Conservation (phyloP, 2,888 invertebrate species). For the Bombylius major region DNA sequence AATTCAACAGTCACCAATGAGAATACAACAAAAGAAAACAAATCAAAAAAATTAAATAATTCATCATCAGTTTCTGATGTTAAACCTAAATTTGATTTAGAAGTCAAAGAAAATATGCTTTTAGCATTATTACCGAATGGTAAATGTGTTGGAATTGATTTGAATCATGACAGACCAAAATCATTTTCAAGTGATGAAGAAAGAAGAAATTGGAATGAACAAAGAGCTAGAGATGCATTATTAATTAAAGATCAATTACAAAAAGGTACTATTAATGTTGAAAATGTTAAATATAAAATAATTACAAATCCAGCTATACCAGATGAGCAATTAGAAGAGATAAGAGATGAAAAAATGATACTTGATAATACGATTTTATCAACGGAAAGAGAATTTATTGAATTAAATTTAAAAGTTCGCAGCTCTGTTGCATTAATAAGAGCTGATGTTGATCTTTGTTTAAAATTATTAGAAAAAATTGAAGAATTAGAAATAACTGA, state of each 20-base stretch:
- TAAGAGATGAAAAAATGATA: conserved; percentile 37
- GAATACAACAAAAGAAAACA: background rate
- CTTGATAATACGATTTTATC: conserved; percentile 4
- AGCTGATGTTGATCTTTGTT: conserved; percentile 60
- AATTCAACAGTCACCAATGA: background rate
- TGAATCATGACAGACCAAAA: conserved; percentile 48
- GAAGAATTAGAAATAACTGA: conserved; percentile 41
- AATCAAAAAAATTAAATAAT: background rate
- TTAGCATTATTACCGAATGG: conserved; percentile 49
- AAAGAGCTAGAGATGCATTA: conserved; percentile 47
- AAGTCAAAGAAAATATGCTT: conserved; percentile 39
- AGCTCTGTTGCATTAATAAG: conserved; percentile 43
- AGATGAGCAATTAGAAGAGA: conserved; percentile 44
- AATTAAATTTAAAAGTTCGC: conserved; percentile 53
- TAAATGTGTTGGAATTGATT: conserved; percentile 52
- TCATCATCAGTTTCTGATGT: background rate
- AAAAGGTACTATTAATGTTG: conserved; percentile 45
- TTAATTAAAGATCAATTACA: conserved; percentile 49
- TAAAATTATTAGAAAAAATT: conserved; percentile 53
- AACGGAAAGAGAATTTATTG: conserved; percentile 49
- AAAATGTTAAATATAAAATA: conserved; percentile 44
- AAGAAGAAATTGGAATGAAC: conserved; percentile 50
- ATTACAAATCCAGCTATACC: conserved; percentile 49
- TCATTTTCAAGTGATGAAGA: conserved; percentile 46
- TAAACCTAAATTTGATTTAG: background rate